Conservation (phyloP, 2,113 vertebrate species). For the Rhynchomys soricoides region DNA sequence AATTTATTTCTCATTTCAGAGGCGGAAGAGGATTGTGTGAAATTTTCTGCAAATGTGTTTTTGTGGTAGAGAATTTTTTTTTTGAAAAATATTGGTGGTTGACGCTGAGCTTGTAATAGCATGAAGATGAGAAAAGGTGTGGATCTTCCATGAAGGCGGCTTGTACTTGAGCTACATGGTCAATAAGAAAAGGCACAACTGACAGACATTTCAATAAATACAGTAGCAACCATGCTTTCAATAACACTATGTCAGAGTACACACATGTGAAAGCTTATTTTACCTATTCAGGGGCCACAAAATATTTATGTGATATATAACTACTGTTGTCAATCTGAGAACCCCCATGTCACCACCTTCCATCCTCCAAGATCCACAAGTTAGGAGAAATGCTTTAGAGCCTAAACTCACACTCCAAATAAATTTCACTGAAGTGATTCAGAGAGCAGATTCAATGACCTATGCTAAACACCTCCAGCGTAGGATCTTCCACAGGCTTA, state of each 20-base stretch:
- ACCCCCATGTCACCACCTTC: not conserved
- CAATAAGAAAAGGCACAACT: slow-evolving; percentile 35
- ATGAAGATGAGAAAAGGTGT: not conserved
- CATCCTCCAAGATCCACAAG: not conserved
- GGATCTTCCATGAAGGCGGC: not conserved
- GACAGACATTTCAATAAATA: not conserved
- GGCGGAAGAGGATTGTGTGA: slow-evolving; percentile 9
- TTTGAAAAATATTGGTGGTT: not conserved
- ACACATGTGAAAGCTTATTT: not conserved
- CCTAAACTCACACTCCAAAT: not conserved
- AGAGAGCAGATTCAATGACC: not conserved
- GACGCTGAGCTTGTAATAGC: not conserved
- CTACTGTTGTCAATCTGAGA: not conserved
- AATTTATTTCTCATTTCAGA: slow-evolving; percentile 48
- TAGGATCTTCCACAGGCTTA: not conserved
- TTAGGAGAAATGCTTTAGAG: not conserved
- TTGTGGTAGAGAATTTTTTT: slow-evolving; percentile 15
- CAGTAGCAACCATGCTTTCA: not conserved
- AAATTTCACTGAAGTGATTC: not conserved
- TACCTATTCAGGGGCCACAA: not conserved
- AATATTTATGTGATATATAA: not conserved
- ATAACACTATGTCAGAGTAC: not conserved
- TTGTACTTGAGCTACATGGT: not conserved
- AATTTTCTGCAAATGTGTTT: slow-evolving; percentile 23
- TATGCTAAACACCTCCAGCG: not conserved